Percentiles rank a stretch among this genome's conserved stretches.
Evolutionary conservation across 2,888 invertebrate genomes (phyloP).

Genomic region (Drosophila merina): DNA sequence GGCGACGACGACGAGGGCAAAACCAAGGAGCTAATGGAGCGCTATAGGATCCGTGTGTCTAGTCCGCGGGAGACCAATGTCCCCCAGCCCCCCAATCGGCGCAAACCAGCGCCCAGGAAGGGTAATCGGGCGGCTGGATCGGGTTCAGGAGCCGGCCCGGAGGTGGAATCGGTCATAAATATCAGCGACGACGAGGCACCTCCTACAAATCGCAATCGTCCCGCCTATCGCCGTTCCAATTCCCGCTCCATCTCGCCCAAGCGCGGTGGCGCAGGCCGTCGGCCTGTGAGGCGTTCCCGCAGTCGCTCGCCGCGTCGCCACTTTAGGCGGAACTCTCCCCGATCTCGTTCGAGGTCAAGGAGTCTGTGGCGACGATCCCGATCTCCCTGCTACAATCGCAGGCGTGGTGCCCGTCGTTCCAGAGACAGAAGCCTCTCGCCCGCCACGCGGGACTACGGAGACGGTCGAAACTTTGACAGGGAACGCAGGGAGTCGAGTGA

Average conservation of each 20-base stretch:
- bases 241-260: slow-evolving; percentile 57
- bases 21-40: slow-evolving; percentile 81
- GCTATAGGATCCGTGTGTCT: slow-evolving; percentile 78
- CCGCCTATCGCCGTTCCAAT: slow-evolving; percentile 42
- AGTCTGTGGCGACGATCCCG: slow-evolving; percentile 54
- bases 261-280: slow-evolving; percentile 40
- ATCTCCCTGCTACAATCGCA: slow-evolving; percentile 45
- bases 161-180: slow-evolving; percentile 69
- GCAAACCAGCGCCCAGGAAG: slow-evolving; percentile 47
- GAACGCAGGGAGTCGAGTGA: slow-evolving; percentile 32
- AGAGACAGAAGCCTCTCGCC: slow-evolving; percentile 13
- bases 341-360: slow-evolving; percentile 43
- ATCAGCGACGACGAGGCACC: slow-evolving; percentile 80
- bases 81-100: slow-evolving; percentile 23
- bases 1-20: slow-evolving; percentile 84
- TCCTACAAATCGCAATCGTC: slow-evolving; percentile 37
- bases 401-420: background rate
- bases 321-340: slow-evolving; percentile 36
- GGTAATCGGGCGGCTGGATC: slow-evolving; percentile 23
- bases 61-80: slow-evolving; percentile 40
- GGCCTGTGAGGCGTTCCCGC: slow-evolving; percentile 40
- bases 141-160: background rate
- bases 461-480: slow-evolving; percentile 29
- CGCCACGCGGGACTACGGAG: background rate
- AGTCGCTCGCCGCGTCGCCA: slow-evolving; percentile 49